phyloP scores from a whole-genome alignment of 2,113 vertebrate species.

The Sinocyclocheilus anophthalmus region DNA sequence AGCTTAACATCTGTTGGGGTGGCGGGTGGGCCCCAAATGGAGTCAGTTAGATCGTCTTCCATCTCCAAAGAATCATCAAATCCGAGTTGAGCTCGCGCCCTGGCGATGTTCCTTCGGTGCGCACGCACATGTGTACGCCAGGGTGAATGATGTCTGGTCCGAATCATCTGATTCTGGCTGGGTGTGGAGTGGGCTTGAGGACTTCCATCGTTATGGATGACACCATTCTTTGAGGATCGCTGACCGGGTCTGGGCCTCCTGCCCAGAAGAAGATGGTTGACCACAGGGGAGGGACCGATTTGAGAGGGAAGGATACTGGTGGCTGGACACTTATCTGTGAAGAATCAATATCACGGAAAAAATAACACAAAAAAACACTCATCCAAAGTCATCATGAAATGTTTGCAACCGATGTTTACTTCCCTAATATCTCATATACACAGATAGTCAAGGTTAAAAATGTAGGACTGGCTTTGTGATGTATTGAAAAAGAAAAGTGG shows the following conservation, averaged over 20 bases:
- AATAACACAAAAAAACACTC: no score
- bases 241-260: constrained; percentile 80
- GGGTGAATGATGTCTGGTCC: constrained; percentile 82
- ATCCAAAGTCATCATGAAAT: background rate
- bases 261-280: constrained; percentile 96
- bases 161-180: constrained; percentile 67
- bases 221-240: constrained; percentile 74
- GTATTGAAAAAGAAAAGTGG: no score
- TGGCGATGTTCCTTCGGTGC: constrained; percentile 84
- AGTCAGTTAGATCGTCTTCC: constrained; percentile 74
- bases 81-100: constrained; percentile 82
- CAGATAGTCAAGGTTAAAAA: no score
- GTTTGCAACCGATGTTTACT: no score
- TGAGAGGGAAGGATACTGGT: constrained; percentile 91
- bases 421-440: no score
- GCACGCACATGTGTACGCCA: constrained; percentile 92
- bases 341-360: constrained; percentile 50
- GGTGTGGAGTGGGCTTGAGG: constrained; percentile 66
- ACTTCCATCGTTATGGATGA: constrained; percentile 72
- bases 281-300: constrained; percentile 87
- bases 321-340: constrained; percentile 90
- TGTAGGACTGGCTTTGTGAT: no score
- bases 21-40: no score
- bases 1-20: no score
- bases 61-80: constrained; percentile 82